A percentile compares a stretch with the other conserved stretches of the same genome.
phyloP scores from a whole-genome alignment of 2,888 invertebrate genomes.

The Ophion ellenae region DNA sequence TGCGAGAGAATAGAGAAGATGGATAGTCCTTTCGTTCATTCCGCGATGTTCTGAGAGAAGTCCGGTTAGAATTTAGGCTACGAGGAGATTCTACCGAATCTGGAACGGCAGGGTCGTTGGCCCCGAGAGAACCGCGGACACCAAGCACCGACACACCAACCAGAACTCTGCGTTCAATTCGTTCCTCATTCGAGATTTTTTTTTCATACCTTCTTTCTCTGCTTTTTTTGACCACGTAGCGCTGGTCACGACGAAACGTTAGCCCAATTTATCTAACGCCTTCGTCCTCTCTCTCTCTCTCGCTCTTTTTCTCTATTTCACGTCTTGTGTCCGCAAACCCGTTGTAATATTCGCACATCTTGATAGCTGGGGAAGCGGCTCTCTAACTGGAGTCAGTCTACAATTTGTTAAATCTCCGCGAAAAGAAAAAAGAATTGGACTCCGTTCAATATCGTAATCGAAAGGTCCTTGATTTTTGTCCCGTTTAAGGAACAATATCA shows the following conservation, averaged over 20 bases:
- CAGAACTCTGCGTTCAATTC: constrained; percentile 54
- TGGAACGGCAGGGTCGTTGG: constrained; percentile 81
- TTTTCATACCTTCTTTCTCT: constrained; percentile 13
- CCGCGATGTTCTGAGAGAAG: constrained; percentile 67
- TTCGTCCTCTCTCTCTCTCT: constrained; percentile 4
- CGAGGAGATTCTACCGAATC: constrained; percentile 81
- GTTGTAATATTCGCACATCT: constrained; percentile 32
- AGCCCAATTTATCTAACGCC: constrained; percentile 58
- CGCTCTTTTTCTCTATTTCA: background rate
- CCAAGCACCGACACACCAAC: constrained; percentile 51
- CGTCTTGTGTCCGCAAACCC: constrained; percentile 44
- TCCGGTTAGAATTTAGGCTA: constrained; percentile 83
- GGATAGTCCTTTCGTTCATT: constrained; percentile 50
- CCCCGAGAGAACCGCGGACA: constrained; percentile 66
- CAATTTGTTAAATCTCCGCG: background rate
- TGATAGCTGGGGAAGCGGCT: background rate
- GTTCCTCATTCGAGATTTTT: constrained; percentile 50
- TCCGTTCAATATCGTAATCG: too few species aligned
- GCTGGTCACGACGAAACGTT: constrained; percentile 56
- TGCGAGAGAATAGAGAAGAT: constrained; percentile 48
- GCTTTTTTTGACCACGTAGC: constrained; percentile 54
- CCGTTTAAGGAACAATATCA: too few species aligned
- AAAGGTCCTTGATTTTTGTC: too few species aligned
- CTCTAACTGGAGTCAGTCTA: constrained; percentile 9
- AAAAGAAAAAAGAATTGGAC: background rate